Evolutionary conservation across 2,797 vertebrate genomes (phyloP).

Genomic region (Mastacembelus armatus): DNA sequence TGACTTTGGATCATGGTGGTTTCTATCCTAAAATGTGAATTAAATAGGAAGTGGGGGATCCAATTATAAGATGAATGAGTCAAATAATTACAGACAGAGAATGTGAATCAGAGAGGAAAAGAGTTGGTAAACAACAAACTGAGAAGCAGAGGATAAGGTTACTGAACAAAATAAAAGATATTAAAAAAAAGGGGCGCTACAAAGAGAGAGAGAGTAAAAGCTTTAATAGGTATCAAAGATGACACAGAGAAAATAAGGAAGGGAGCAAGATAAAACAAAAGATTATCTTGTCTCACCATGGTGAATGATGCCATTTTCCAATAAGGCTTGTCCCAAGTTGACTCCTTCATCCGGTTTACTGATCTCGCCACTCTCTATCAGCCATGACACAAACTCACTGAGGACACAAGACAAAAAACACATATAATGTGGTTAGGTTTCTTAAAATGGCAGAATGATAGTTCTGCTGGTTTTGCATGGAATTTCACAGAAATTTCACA

Average conservation of each 20-base stretch:
- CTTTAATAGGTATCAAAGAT: background rate
- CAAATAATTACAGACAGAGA: constrained; percentile 9
- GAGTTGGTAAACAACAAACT: background rate
- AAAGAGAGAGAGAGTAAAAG: background rate
- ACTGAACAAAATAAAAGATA: background rate
- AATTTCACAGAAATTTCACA: background rate
- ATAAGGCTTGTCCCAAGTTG: constrained; percentile 95
- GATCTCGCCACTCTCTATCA: constrained; percentile 96
- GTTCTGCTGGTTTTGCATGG: background rate
- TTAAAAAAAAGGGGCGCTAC: background rate
- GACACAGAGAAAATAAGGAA: background rate
- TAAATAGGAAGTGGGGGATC: background rate
- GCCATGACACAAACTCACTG: constrained; percentile 98
- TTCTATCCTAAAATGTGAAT: background rate
- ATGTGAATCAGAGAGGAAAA: constrained; percentile 21
- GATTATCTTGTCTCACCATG: constrained; percentile 87
- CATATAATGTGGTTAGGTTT: constrained; percentile 2
- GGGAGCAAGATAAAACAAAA: background rate
- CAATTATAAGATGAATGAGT: background rate
- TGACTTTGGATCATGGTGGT: background rate
- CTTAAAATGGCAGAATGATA: background rate
- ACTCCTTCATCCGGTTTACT: constrained; percentile 97
- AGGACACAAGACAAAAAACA: constrained; percentile 55
- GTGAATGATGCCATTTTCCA: constrained; percentile 99
- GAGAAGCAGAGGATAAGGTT: background rate